These are phyloP conservation scores for Grantiella picta DNA, from an alignment of 2,113 vertebrate genomes.

Conservation along the genomic window DNA sequence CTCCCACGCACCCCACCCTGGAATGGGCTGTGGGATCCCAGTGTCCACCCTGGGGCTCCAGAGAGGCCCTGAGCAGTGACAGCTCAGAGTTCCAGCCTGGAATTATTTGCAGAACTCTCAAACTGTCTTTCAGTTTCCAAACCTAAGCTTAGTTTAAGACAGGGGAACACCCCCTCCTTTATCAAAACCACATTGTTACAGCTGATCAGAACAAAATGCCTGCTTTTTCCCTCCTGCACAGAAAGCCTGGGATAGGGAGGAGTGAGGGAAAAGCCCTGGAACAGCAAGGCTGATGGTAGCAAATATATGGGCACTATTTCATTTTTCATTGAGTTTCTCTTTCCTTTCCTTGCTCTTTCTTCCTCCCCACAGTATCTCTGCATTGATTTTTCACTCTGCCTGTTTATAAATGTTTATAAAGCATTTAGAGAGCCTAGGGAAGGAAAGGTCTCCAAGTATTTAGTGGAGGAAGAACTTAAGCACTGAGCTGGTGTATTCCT, in stretches of 20 bases:
- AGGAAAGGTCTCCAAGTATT: constrained; percentile 6
- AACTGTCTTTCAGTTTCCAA: background rate
- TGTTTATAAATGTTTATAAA: constrained; percentile 63
- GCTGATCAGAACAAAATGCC: background rate
- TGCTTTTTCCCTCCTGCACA: background rate
- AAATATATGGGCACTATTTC: background rate
- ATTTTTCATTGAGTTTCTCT: constrained; percentile 20
- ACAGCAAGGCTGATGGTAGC: background rate
- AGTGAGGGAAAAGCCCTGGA: background rate
- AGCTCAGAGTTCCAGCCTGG: background rate
- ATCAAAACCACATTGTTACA: background rate
- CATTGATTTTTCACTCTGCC: constrained; percentile 56
- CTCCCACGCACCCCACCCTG: too few species aligned
- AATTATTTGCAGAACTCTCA: background rate
- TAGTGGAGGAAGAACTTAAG: constrained; percentile 6
- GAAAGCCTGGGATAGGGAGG: background rate
- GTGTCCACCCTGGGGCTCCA: background rate
- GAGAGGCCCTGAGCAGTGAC: background rate
- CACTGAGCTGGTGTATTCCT: background rate
- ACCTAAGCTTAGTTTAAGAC: background rate
- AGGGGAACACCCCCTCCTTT: accelerated
- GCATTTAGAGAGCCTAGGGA: constrained; percentile 30
- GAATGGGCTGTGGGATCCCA: background rate
- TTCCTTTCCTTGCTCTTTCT: background rate
- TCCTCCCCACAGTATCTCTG: background rate